Evolutionary conservation across 2,113 vertebrate species (phyloP).

Genomic region (Polyodon spathula): DNA sequence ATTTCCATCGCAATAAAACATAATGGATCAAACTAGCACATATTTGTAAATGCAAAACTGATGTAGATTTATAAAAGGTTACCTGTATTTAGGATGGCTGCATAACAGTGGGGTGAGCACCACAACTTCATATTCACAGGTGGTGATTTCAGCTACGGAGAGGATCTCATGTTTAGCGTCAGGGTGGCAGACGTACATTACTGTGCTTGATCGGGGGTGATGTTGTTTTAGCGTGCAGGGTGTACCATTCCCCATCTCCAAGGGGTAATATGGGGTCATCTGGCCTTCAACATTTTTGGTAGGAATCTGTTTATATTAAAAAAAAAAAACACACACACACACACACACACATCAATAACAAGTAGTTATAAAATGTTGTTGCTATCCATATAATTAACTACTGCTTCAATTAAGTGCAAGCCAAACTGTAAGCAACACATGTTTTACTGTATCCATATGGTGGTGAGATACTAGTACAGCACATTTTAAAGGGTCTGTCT

Average conservation of each 20-base stretch:
- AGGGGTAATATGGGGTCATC: constrained; percentile 82
- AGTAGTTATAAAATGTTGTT: neutral
- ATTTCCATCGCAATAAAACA: too few species aligned
- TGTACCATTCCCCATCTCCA: constrained; percentile 89
- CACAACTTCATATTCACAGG: constrained; percentile 95
- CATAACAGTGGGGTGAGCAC: constrained; percentile 92
- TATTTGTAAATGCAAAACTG: too few species aligned
- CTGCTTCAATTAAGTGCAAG: too few species aligned
- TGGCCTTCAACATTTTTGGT: constrained; percentile 95
- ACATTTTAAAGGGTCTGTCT: too few species aligned
- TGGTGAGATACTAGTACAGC: too few species aligned
- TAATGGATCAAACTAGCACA: too few species aligned
- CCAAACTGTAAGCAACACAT: too few species aligned
- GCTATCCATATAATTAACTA: neutral
- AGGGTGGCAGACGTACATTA: constrained; percentile 93
- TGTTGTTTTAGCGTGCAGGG: constrained; percentile 83
- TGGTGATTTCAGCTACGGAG: constrained; percentile 88
- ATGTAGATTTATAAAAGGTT: constrained; percentile 2
- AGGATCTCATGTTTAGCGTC: constrained; percentile 96
- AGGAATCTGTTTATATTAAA: constrained; percentile 38
- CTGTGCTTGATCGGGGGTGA: constrained; percentile 68
- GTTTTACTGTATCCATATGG: too few species aligned
- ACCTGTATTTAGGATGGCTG: constrained; percentile 91
- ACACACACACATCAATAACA: neutral
- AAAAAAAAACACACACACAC: neutral